These are phyloP conservation scores for Baryphthengus martii DNA, from an alignment of 2,113 vertebrate genomes.

Conservation along the genomic window DNA sequence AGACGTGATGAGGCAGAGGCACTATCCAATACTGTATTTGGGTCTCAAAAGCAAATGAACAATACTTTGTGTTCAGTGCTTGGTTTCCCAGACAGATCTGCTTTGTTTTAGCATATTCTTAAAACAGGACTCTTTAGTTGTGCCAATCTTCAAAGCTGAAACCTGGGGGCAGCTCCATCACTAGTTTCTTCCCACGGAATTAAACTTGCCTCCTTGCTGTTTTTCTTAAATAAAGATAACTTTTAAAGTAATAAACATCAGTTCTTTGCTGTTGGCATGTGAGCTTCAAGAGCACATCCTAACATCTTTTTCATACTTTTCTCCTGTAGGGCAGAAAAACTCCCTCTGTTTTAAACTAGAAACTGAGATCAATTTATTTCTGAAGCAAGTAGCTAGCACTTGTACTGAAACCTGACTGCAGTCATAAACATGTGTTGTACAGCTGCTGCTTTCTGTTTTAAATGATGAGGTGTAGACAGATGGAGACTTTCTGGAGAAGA, in stretches of 20 bases:
- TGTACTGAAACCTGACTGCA: not conserved
- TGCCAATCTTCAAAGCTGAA: not conserved
- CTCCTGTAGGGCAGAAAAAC: not conserved
- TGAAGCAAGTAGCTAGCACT: not conserved
- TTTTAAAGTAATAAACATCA: not conserved
- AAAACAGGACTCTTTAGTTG: not conserved
- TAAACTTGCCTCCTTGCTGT: not conserved
- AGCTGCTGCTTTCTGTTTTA: not conserved
- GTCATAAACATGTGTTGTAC: not conserved
- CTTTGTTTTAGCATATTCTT: not conserved
- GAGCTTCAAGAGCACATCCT: not conserved
- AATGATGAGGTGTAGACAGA: not conserved
- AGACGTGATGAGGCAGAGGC: not conserved
- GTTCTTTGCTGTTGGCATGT: not conserved
- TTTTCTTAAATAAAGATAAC: not conserved
- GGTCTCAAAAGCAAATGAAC: not conserved
- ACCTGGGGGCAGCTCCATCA: not conserved
- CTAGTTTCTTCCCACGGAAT: not conserved
- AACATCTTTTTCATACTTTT: not conserved
- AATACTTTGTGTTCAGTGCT: not conserved
- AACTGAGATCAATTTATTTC: not conserved
- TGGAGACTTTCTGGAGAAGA: not conserved
- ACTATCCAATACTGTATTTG: not conserved
- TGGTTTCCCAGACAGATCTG: not conserved
- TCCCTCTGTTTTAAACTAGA: not conserved